These are phyloP conservation scores for Apodemia mormo DNA, from an alignment of 2,888 invertebrate species.

Conservation along the genomic window DNA sequence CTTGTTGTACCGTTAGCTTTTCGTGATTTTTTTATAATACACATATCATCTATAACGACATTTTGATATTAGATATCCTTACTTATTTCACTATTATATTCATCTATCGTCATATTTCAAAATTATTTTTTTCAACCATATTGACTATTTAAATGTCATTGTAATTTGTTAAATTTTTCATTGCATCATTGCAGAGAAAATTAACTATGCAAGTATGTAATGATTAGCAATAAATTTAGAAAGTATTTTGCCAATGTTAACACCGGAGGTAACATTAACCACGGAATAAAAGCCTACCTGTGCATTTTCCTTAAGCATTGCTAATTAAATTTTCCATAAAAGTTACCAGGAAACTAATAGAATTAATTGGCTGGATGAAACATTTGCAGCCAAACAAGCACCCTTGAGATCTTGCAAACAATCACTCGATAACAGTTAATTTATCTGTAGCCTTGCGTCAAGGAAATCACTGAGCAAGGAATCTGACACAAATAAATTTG, in stretches of 20 bases:
- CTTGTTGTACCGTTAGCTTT: no score
- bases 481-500: conserved; percentile 6
- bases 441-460: conserved; percentile 17
- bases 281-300: not conserved
- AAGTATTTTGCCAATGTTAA: not conserved
- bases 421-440: conserved; percentile 22
- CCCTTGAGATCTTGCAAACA: conserved; percentile 23
- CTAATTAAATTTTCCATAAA: conserved; percentile 1
- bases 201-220: no score
- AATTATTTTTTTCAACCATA: no score
- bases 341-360: conserved; percentile 2
- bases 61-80: no score
- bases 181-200: no score
- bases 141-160: no score
- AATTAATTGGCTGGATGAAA: conserved; percentile 15
- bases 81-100: no score
- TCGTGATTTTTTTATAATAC: no score
- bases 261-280: not conserved
- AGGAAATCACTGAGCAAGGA: conserved; percentile 7
- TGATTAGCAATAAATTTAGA: no score
- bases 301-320: not conserved
- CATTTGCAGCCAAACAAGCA: conserved; percentile 3
- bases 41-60: no score
- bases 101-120: no score
- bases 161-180: no score